Percentiles rank a stretch among this genome's conserved stretches.
Evolutionary conservation across 2,113 vertebrate genomes (phyloP).

Genomic region (Orthonyx spaldingii): DNA sequence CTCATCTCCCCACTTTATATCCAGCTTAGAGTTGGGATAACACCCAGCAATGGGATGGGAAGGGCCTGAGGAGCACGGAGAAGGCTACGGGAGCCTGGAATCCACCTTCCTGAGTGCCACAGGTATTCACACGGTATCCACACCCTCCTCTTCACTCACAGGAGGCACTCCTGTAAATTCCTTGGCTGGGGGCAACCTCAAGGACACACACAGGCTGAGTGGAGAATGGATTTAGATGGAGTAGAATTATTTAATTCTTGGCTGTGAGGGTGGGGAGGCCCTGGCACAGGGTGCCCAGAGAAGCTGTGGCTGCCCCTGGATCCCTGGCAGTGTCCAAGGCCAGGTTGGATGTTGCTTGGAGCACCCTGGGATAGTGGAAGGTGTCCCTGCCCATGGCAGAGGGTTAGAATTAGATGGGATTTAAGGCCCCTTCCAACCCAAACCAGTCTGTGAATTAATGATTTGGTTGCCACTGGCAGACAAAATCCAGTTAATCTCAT

Average conservation of each 20-base stretch:
- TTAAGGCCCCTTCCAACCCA: background rate
- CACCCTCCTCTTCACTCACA: background rate
- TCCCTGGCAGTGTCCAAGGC: background rate
- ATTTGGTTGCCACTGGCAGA: background rate
- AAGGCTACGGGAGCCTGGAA: background rate
- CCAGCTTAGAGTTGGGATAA: background rate
- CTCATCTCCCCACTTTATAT: background rate
- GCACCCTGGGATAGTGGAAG: rapidly evolving
- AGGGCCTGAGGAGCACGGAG: background rate
- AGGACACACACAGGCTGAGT: background rate
- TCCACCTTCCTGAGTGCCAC: background rate
- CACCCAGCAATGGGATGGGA: background rate
- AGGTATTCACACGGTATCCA: background rate
- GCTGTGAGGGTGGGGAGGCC: too few species aligned
- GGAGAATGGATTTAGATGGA: background rate
- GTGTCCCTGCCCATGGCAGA: background rate
- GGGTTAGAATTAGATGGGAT: rapidly evolving
- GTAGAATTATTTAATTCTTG: background rate
- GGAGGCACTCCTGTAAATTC: background rate
- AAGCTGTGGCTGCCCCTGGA: background rate
- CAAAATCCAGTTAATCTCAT: background rate
- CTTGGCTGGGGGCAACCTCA: background rate
- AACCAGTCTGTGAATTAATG: background rate
- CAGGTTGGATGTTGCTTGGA: rapidly evolving
- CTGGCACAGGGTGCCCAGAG: background rate